Evolutionary conservation across 1,140 invertebrate species (phyloP), one percentile per base, ranked within the genome.

Genomic region (Drosophila triauraria): DNA sequence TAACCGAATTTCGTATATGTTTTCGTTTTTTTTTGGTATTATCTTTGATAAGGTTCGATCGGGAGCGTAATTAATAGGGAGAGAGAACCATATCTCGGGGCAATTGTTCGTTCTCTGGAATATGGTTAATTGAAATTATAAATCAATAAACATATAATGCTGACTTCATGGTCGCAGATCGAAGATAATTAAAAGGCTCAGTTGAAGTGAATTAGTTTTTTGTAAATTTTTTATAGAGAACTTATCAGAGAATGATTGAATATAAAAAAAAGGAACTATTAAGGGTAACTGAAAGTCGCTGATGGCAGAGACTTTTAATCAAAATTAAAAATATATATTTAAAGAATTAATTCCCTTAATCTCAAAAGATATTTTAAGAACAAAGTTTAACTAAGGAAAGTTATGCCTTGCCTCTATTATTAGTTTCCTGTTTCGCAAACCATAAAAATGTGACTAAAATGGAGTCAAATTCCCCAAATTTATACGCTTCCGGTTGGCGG

Each of bases 91-190:
- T 56, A 56, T 56, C 35, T 56, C 35, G 53, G 20, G 2, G 32
- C 32, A 7, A 54, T 54, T 53, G 30, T 23, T 35, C 17, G 30
- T 23, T 35, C 51, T 12, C 13, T 13, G 7, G 17, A 20, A 54
- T 54, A 38, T 5, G 12, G 35, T 40, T 40, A 56, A 56, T 56
- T 56, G 20, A 56, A 56, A 56, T 56, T 56, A 56, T 56, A 56
- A 56, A 56, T 56, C 53, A 56, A 56, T 56, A 40, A 56, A 54
- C 20, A 25, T 40, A 40, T n/a, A 56, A 25, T 13, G 35, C 13
- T n/a, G 13, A 56, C 53, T 40, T 56, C 35, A 56, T 56, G 35
- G 20, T 10, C 4, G 35, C 5, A 10, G 10, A n/a, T 40, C 53
- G 9, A 2, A 38, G 53, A 56, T 40, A 40, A 3, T 40, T 3